phyloP scores from a whole-genome alignment of 2,797 vertebrate genomes.

The Cossypha polioptera region DNA sequence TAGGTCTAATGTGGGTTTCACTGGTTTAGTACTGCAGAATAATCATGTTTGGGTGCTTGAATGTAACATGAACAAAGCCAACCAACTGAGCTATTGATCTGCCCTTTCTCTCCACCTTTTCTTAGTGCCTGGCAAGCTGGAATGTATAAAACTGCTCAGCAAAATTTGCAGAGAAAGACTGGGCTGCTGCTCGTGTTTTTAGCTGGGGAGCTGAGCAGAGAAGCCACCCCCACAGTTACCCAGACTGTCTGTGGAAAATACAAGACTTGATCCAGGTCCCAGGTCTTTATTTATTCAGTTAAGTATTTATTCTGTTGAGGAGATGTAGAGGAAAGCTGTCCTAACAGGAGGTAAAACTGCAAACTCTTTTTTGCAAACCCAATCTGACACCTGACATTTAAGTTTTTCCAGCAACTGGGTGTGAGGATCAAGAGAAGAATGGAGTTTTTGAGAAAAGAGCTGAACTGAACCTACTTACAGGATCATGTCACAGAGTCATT shows the following conservation, averaged over 20 bases:
- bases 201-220: not conserved
- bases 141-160: not conserved
- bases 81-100: not conserved
- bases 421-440: not conserved
- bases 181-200: not conserved
- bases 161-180: not conserved
- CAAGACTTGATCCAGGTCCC: not conserved
- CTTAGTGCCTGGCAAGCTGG: not conserved
- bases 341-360: slow-evolving; percentile 22
- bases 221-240: not conserved
- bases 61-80: not conserved
- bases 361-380: not conserved
- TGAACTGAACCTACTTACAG: not conserved
- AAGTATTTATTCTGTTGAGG: slow-evolving; percentile 24
- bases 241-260: not conserved
- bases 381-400: not conserved
- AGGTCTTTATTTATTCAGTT: slow-evolving; percentile 23
- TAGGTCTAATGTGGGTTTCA: not conserved
- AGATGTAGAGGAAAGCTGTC: slow-evolving; percentile 7
- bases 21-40: not conserved
- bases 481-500: not conserved
- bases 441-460: not conserved
- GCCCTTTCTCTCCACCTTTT: not conserved
- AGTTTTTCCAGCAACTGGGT: not conserved
- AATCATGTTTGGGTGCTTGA: not conserved